A percentile compares a stretch with the other conserved stretches of the same genome.
These are phyloP conservation scores for Artibeus lituratus DNA, from an alignment of 2,797 vertebrate species.

Conservation along the genomic window DNA sequence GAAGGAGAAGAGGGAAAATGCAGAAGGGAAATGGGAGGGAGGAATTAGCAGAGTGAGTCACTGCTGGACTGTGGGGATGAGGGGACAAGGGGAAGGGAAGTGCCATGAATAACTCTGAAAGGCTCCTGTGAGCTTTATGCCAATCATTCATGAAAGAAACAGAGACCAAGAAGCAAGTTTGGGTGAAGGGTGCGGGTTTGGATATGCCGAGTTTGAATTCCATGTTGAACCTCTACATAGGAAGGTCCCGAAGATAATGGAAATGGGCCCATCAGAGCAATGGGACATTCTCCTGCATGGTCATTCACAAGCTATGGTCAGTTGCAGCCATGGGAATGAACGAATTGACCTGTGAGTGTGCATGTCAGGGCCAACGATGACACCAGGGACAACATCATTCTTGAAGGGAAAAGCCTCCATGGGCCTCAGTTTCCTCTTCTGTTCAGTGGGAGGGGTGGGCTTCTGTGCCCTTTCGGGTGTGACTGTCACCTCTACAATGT, in stretches of 20 bases:
- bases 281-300: not conserved
- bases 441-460: not conserved
- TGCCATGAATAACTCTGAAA: not conserved
- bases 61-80: not conserved
- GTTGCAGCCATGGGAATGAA: not conserved
- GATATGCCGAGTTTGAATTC: not conserved
- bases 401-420: not conserved
- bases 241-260: not conserved
- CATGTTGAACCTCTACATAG: not conserved
- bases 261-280: not conserved
- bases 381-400: not conserved
- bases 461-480: not conserved
- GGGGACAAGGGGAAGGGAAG: not conserved
- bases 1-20: not conserved
- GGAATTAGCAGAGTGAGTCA: not conserved
- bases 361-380: not conserved
- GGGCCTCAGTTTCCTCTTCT: conserved; percentile 33
- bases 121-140: fast-evolving
- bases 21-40: not conserved
- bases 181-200: no score
- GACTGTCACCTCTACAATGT: not conserved
- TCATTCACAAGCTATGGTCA: fast-evolving
- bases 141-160: not conserved
- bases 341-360: no score
- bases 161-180: not conserved